These are phyloP conservation scores for Ceriagrion tenellum DNA, from an alignment of 2,888 invertebrate genomes.

Conservation along the genomic window DNA sequence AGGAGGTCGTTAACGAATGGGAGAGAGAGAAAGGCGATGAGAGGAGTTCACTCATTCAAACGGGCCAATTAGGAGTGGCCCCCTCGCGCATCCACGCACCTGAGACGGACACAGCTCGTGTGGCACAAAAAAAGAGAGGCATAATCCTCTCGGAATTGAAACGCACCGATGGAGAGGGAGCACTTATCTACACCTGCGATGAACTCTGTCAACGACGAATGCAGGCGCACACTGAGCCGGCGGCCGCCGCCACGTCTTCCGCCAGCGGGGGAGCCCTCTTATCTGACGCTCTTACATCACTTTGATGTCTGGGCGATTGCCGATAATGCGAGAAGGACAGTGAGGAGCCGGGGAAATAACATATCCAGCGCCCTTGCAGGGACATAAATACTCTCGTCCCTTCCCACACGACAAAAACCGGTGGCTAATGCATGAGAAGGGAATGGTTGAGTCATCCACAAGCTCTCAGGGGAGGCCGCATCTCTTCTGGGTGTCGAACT, in stretches of 20 bases:
- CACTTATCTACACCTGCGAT: not conserved
- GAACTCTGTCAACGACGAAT: not conserved
- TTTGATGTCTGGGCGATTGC: not conserved
- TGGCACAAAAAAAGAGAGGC: not conserved
- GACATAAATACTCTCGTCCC: not conserved
- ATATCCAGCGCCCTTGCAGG: not conserved
- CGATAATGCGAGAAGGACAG: not conserved
- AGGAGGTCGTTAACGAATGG: conserved; percentile 3
- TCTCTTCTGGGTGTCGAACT: not conserved
- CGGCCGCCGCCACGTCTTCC: not conserved
- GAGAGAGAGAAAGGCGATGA: not conserved
- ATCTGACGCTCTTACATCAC: not conserved
- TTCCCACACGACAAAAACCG: not conserved
- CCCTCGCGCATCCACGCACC: not conserved
- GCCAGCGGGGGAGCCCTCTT: not conserved
- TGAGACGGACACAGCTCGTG: not conserved
- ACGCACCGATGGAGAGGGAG: not conserved
- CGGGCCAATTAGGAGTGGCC: conserved; percentile 9
- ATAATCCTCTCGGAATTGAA: not conserved
- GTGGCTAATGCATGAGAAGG: not conserved
- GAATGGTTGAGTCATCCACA: not conserved
- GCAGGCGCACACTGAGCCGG: not conserved
- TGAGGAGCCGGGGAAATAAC: not conserved
- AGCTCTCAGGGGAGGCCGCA: not conserved
- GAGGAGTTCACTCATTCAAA: not conserved